Base-by-base conservation (phyloP, 1,140 invertebrate species). In the Callitettix versicolor region DNA sequence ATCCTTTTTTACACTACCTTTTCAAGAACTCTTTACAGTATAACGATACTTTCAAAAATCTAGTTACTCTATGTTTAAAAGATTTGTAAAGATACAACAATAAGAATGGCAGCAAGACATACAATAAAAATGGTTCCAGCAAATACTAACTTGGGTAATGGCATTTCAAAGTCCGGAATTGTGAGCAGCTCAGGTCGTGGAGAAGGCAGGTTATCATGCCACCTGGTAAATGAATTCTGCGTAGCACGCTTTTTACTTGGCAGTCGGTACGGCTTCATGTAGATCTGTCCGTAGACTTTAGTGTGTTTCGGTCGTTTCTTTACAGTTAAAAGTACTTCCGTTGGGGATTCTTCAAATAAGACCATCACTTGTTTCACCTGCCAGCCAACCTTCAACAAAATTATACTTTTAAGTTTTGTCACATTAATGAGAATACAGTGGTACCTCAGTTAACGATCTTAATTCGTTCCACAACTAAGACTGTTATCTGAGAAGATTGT, bases 281-380 rank as follows among this genome's bases (percentile, higher is more conserved):
- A 86, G 64, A 88, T 85, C 63, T 88, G 85, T 2, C 86, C 86
- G 63, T 86, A 87, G 46, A 87, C 82, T 70, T 86, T 89, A 2
- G 84, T 85, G 63, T 91, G 88, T 41, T 82, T 76, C 0, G 90
- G 90, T 6, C 87, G 71, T 66, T 91, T 88, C 69, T 92, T 93
- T 11, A 92, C 67, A 0, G 89, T 88, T 24, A 93, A 69, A 22
- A 88, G 76, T 55, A 91, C 80, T 68, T 92, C 88, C 15, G 84
- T 81, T 3, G 85, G 79, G 57, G 83, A 85, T 62, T 90, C 87
- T 60, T 82, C 79, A 63, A 91, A 78, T 18, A 86, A 72, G 55
- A 79, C 73, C 42, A 88, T 76, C n/a, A 92, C 80, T 62, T 86
- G 86, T 64, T 87, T 86, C 34, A 82, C 72, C 61, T 88, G 84